Percentiles rank a stretch among this genome's conserved stretches.
phyloP scores from a whole-genome alignment of 2,113 vertebrate genomes.

The Syrmaticus mikado region DNA sequence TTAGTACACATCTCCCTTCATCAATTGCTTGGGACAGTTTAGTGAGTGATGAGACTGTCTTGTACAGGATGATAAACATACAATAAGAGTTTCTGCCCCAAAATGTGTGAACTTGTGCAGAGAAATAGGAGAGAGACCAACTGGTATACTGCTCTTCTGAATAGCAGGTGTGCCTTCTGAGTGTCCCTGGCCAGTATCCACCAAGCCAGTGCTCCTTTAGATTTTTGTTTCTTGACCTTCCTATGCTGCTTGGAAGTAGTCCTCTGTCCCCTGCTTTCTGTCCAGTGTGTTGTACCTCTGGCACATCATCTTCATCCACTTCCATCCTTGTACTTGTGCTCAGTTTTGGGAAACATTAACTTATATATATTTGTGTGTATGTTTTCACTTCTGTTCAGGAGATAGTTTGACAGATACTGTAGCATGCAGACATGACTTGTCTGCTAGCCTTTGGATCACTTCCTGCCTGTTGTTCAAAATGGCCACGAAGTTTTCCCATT shows the following conservation, averaged over 20 bases:
- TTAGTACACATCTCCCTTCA: background rate
- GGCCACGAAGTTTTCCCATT: background rate
- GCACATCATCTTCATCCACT: background rate
- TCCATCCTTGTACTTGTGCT: background rate
- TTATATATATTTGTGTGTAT: background rate
- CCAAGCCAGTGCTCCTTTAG: background rate
- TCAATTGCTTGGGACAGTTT: background rate
- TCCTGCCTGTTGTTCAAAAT: background rate
- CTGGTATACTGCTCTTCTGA: background rate
- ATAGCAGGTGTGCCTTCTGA: background rate
- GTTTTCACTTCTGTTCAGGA: background rate
- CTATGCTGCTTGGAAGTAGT: background rate
- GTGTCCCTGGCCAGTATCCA: background rate
- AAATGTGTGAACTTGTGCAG: too few species aligned
- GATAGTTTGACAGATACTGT: background rate
- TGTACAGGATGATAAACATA: background rate
- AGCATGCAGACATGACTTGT: background rate
- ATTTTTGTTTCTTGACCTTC: background rate
- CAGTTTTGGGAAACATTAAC: background rate
- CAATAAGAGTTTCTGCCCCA: background rate
- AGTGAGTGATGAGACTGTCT: background rate
- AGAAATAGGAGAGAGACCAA: background rate
- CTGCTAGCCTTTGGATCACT: background rate
- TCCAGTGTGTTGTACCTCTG: background rate
- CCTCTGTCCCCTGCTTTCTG: background rate